Conservation (phyloP, 1,140 invertebrate genomes). For the Diorhabda sublineata region DNA sequence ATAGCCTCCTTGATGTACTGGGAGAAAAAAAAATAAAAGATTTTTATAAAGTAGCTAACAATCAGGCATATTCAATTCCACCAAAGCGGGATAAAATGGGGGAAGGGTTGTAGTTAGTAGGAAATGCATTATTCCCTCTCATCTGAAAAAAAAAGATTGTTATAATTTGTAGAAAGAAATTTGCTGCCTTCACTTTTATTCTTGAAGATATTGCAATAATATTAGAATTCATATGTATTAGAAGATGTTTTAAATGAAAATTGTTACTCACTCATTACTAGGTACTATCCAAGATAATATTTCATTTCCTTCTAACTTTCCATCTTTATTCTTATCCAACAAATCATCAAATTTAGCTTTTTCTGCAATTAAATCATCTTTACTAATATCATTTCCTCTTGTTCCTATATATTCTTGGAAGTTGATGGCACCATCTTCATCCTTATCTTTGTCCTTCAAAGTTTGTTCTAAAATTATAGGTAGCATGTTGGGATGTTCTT, state of each 20-base stretch:
- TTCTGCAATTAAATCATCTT: conserved; percentile 78
- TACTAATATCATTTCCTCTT: conserved; percentile 67
- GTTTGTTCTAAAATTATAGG: conserved; percentile 78
- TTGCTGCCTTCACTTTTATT: no score
- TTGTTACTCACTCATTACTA: conserved; percentile 73
- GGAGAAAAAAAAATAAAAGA: no score
- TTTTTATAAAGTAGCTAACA: no score
- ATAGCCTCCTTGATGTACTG: no score
- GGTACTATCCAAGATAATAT: conserved; percentile 88
- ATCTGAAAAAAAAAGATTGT: no score
- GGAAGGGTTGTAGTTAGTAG: no score
- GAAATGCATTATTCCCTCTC: no score
- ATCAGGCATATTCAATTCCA: no score
- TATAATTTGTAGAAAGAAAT: no score
- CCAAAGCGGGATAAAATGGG: no score
- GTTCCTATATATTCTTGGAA: conserved; percentile 81
- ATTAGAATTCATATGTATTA: no score
- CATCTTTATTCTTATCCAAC: conserved; percentile 84
- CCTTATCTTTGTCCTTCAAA: conserved; percentile 77
- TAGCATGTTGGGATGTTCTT: conserved; percentile 88
- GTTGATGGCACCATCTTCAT: conserved; percentile 77
- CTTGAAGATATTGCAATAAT: no score
- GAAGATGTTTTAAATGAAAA: background rate
- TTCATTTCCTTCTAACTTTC: conserved; percentile 73
- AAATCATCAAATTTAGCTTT: conserved; percentile 89